These are phyloP conservation scores for Limnephilus lunatus DNA, from an alignment of 2,888 invertebrate species.

Conservation along the genomic window DNA sequence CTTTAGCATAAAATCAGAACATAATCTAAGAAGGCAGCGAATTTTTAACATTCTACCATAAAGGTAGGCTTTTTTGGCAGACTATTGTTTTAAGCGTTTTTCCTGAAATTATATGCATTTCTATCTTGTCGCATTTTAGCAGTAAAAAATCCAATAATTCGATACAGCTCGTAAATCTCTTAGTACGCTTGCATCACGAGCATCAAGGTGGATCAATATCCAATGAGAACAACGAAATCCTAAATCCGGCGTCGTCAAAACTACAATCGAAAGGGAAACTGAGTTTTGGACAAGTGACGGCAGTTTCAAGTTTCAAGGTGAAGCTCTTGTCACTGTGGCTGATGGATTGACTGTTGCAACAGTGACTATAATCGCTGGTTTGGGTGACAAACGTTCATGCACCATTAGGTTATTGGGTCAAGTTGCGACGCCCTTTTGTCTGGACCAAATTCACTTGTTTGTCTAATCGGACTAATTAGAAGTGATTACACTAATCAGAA, in stretches of 20 bases:
- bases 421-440: not conserved
- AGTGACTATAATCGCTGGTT: not conserved
- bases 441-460: not conserved
- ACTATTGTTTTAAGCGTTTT: too few species aligned
- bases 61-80: too few species aligned
- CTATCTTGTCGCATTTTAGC: not conserved
- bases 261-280: not conserved
- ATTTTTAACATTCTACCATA: too few species aligned
- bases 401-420: conserved; percentile 23
- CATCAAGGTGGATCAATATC: not conserved
- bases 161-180: not conserved
- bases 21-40: too few species aligned
- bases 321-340: not conserved
- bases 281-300: not conserved
- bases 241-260: not conserved
- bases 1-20: too few species aligned
- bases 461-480: not conserved
- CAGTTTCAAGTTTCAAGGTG: conserved; percentile 4
- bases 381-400: conserved; percentile 9
- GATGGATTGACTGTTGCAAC: not conserved
- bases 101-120: not conserved
- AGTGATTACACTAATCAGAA: not conserved
- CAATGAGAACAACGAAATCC: not conserved
- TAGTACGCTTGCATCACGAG: not conserved
- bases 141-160: not conserved